Evolutionary conservation across 2,888 invertebrate species (phyloP).

Genomic region (Myopa tessellatipennis): DNA sequence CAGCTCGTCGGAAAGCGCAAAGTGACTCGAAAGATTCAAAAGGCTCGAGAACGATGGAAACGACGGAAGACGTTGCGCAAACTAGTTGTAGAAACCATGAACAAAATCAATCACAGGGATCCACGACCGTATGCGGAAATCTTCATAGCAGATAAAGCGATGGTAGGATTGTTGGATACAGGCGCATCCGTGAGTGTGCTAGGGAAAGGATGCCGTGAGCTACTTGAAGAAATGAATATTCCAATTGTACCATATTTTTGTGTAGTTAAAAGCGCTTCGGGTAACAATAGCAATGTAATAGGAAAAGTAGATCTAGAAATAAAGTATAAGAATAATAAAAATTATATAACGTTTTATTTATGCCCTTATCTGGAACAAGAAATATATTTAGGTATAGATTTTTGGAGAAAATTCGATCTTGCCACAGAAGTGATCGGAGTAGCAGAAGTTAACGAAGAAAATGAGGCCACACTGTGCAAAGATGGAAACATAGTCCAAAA

Average conservation of each 20-base stretch:
- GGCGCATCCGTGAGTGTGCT: constrained; percentile 36
- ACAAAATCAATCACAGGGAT: not conserved
- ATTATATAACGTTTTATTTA: constrained; percentile 11
- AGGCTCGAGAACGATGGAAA: not conserved
- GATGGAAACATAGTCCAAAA: no score
- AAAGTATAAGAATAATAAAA: not conserved
- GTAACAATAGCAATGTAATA: constrained; percentile 4
- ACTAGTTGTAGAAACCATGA: not conserved
- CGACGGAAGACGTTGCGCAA: not conserved
- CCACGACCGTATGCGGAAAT: not conserved
- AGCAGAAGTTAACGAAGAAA: not conserved
- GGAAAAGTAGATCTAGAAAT: constrained; percentile 23
- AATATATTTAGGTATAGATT: constrained; percentile 42
- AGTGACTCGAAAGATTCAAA: not conserved
- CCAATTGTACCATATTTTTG: not conserved
- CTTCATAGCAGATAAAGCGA: not conserved
- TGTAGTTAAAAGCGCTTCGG: constrained; percentile 32
- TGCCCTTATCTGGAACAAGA: constrained; percentile 33
- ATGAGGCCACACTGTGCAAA: not conserved
- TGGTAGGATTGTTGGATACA: constrained; percentile 36
- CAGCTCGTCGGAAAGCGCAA: not conserved
- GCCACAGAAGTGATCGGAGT: constrained; percentile 18
- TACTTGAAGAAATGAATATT: not conserved
- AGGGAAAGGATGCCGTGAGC: not conserved
- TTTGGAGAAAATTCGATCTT: constrained; percentile 41